A percentile compares a stretch with the other conserved stretches of the same genome.
These are phyloP conservation scores for Carettochelys insculpta DNA, from an alignment of 2,113 vertebrate species.

Conservation along the genomic window DNA sequence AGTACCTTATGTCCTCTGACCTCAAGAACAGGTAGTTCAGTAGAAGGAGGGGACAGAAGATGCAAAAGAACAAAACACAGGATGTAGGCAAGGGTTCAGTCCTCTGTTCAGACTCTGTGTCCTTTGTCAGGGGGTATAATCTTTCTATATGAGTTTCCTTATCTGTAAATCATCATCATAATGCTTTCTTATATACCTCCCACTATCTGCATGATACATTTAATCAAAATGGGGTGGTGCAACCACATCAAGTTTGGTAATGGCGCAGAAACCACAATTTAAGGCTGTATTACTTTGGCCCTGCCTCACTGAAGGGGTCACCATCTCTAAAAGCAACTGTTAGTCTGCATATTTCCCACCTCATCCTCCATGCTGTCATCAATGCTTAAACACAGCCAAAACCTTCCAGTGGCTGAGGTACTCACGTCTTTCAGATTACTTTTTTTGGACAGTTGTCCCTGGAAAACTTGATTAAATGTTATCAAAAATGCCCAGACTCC, in stretches of 20 bases:
- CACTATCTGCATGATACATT: neutral
- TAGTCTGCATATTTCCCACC: too few species aligned
- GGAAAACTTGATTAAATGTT: neutral
- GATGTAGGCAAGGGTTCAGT: too few species aligned
- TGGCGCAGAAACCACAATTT: neutral
- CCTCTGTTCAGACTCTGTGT: neutral
- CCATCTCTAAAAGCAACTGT: too few species aligned
- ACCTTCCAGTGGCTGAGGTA: neutral
- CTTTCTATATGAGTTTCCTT: neutral
- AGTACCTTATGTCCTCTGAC: too few species aligned
- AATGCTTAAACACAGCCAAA: neutral
- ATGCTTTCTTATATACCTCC: neutral
- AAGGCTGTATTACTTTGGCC: neutral
- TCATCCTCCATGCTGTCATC: neutral
- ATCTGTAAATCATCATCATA: neutral
- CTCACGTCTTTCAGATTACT: rapidly evolving
- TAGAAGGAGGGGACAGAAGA: too few species aligned
- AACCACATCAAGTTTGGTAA: neutral
- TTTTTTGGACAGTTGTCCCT: neutral
- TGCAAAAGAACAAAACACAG: too few species aligned
- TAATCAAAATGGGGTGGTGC: rapidly evolving
- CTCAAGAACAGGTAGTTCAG: too few species aligned
- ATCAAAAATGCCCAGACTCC: neutral
- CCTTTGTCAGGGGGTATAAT: neutral
- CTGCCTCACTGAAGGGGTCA: too few species aligned